Evolutionary conservation across 2,113 vertebrate species (phyloP).

Genomic region (Ochotona princeps): DNA sequence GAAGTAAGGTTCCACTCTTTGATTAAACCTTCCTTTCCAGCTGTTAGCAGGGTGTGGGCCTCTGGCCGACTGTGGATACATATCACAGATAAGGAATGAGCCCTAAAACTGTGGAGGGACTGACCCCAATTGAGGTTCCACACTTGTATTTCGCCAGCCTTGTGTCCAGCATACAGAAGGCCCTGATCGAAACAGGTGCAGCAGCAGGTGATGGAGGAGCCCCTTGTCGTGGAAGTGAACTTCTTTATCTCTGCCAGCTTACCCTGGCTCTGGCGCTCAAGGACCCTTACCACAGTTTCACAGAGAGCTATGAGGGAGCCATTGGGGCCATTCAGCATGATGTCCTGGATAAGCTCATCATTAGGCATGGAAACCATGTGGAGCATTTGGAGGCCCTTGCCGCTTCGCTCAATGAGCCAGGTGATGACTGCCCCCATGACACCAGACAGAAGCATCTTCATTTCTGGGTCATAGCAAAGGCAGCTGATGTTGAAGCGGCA

Average conservation of each 20-base stretch:
- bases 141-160: conserved; percentile 75
- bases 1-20: conserved; percentile 84
- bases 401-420: conserved; percentile 74
- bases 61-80: conserved; percentile 68
- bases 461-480: conserved; percentile 80
- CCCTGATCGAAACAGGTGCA: conserved; percentile 54
- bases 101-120: conserved; percentile 76
- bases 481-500: conserved; percentile 80
- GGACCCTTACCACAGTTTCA: conserved; percentile 74
- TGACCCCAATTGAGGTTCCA: conserved; percentile 64
- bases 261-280: conserved; percentile 54
- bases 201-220: conserved; percentile 75
- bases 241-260: conserved; percentile 48
- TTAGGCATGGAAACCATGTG: conserved; percentile 54
- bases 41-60: conserved; percentile 79
- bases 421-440: conserved; percentile 74
- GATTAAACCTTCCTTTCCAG: conserved; percentile 78
- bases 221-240: conserved; percentile 32
- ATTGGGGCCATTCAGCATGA: conserved; percentile 61
- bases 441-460: conserved; percentile 79
- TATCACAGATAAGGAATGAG: conserved; percentile 71
- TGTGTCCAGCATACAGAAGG: conserved; percentile 80
- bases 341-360: conserved; percentile 74
- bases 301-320: conserved; percentile 78
- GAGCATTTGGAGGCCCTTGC: conserved; percentile 63